These are phyloP conservation scores for Drosophila putrida DNA, from an alignment of 2,888 invertebrate species.

Conservation along the genomic window DNA sequence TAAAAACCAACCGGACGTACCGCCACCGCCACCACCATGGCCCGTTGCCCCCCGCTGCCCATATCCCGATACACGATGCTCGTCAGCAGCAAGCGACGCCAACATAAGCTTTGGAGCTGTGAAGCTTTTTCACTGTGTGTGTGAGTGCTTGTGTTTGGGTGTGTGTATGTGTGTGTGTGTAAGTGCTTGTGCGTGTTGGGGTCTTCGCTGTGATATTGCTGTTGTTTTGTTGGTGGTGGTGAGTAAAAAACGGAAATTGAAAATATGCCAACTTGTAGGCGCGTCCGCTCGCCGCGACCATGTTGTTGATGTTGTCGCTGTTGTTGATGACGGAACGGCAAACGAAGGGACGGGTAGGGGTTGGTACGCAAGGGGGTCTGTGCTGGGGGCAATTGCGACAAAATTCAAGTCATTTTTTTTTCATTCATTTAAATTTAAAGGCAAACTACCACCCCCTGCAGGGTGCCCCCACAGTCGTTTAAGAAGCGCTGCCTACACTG, in stretches of 20 bases:
- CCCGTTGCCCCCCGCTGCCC: constrained; percentile 30
- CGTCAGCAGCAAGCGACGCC: constrained; percentile 38
- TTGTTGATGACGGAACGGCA: constrained; percentile 19
- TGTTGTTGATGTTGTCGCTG: constrained; percentile 41
- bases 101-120: constrained; percentile 71
- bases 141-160: constrained; percentile 27
- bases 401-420: constrained; percentile 78
- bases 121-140: constrained; percentile 54
- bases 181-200: constrained; percentile 44
- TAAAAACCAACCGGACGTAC: constrained; percentile 81
- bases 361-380: constrained; percentile 10
- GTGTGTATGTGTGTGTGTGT: constrained; percentile 29
- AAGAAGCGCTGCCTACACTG: constrained; percentile 45
- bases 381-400: constrained; percentile 57
- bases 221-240: constrained; percentile 38
- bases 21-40: constrained; percentile 59
- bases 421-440: constrained; percentile 84
- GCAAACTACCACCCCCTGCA: constrained; percentile 56
- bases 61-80: constrained; percentile 10
- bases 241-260: constrained; percentile 83
- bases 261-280: constrained; percentile 85
- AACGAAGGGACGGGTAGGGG: neutral
- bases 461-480: constrained; percentile 6
- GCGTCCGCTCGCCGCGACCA: constrained; percentile 68
- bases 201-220: constrained; percentile 46